These are phyloP conservation scores for Stichopus horrens DNA, from an alignment of 53 echinoderm and acorn worm species.

Conservation along the genomic window DNA sequence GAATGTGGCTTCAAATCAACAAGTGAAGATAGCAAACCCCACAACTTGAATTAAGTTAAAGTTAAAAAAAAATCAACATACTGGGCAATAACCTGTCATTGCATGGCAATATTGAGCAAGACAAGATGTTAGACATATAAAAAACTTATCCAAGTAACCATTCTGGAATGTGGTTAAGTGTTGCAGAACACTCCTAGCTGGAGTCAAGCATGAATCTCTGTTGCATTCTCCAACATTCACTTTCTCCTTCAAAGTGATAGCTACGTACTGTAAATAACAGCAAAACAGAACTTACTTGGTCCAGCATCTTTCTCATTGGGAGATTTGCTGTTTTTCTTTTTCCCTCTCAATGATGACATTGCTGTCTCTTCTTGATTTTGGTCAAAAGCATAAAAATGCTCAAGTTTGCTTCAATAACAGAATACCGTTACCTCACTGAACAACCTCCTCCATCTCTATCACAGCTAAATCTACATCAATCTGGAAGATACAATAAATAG, in stretches of 20 bases:
- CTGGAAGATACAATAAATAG: no score
- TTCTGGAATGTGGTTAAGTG: no score
- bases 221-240: not conserved
- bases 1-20: no score
- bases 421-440: not conserved
- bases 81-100: no score
- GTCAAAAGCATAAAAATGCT: not conserved
- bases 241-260: not conserved
- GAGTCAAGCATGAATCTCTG: not conserved
- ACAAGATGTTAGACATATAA: no score
- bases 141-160: no score
- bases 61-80: no score
- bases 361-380: not conserved
- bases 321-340: not conserved
- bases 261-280: not conserved
- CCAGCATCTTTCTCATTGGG: slow-evolving; percentile 18
- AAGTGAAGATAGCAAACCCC: no score
- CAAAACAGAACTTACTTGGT: not conserved
- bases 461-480: not conserved
- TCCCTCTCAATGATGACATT: slow-evolving; percentile 17
- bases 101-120: no score
- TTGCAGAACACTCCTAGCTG: no score
- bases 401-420: not conserved
- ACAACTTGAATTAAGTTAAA: no score
- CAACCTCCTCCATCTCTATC: not conserved